phyloP scores from a whole-genome alignment of 1,140 invertebrate genomes.

The Ganaspis sp. region DNA sequence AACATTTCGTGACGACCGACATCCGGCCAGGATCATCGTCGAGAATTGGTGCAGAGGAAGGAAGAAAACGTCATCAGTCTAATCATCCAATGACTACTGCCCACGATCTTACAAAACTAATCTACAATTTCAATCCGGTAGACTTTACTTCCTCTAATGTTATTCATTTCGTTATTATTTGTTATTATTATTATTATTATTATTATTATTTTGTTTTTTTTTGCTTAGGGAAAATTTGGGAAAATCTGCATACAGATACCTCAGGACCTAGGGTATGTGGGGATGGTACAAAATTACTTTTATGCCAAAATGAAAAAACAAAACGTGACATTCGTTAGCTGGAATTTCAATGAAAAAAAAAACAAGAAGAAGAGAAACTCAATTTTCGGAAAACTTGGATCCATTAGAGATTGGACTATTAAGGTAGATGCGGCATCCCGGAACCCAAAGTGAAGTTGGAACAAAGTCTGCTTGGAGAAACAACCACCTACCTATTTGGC shows the following conservation, averaged over 20 bases:
- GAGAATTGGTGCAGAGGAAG: slow-evolving; percentile 40
- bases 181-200: too few species aligned
- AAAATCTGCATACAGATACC: too few species aligned
- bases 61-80: slow-evolving; percentile 35
- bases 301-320: too few species aligned
- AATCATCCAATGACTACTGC: slow-evolving; percentile 11
- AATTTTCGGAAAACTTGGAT: neutral
- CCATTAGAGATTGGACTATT: neutral
- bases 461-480: slow-evolving; percentile 3
- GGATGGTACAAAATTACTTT: too few species aligned
- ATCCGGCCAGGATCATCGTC: slow-evolving; percentile 67
- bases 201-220: too few species aligned
- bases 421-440: slow-evolving; percentile 4
- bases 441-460: slow-evolving; percentile 3
- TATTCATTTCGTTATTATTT: too few species aligned
- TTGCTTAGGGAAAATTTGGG: too few species aligned
- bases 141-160: too few species aligned
- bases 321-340: too few species aligned
- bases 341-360: too few species aligned
- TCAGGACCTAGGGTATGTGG: too few species aligned
- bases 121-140: neutral
- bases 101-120: neutral
- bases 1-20: slow-evolving; percentile 71
- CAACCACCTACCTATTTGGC: slow-evolving; percentile 45
- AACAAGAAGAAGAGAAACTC: too few species aligned